A percentile compares a stretch with the other conserved stretches of the same genome.
Conservation (phyloP, 2,888 invertebrate species). For the Zaprionus lineosus region DNA sequence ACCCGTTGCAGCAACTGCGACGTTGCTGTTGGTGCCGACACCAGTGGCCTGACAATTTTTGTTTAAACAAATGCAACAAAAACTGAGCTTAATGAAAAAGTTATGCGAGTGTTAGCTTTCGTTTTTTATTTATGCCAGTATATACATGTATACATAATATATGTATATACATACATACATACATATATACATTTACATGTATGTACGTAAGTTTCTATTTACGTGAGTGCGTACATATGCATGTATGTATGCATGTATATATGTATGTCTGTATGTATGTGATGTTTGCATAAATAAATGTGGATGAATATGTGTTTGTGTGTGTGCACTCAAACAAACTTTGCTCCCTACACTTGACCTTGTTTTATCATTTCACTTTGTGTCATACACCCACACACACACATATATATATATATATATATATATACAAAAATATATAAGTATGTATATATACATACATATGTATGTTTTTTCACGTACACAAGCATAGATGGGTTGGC, state of each 20-base stretch:
- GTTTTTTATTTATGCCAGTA: conserved; percentile 34
- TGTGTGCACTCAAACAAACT: conserved; percentile 69
- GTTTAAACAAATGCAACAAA: conserved; percentile 55
- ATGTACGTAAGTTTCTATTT: conserved; percentile 23
- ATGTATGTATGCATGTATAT: conserved; percentile 1
- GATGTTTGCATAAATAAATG: too few species aligned
- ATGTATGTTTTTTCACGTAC: conserved; percentile 16
- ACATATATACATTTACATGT: background rate
- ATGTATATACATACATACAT: too few species aligned
- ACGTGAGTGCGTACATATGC: conserved; percentile 11
- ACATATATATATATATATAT: conserved; percentile 17
- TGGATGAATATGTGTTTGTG: conserved; percentile 17
- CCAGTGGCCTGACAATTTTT: conserved; percentile 36
- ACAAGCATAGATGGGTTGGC: conserved; percentile 16
- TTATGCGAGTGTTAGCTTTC: conserved; percentile 50
- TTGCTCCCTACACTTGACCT: conserved; percentile 78
- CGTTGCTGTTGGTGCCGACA: conserved; percentile 6
- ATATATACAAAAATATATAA: conserved; percentile 16
- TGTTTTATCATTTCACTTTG: conserved; percentile 74
- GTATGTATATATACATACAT: conserved; percentile 9
- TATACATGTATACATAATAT: too few species aligned
- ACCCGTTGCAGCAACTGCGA: conserved; percentile 1
- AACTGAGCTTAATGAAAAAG: conserved; percentile 54
- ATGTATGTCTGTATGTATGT: background rate
- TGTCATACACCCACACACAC: conserved; percentile 39